phyloP scores from a whole-genome alignment of 2,888 invertebrate species.

The Lochmaea crataegi region DNA sequence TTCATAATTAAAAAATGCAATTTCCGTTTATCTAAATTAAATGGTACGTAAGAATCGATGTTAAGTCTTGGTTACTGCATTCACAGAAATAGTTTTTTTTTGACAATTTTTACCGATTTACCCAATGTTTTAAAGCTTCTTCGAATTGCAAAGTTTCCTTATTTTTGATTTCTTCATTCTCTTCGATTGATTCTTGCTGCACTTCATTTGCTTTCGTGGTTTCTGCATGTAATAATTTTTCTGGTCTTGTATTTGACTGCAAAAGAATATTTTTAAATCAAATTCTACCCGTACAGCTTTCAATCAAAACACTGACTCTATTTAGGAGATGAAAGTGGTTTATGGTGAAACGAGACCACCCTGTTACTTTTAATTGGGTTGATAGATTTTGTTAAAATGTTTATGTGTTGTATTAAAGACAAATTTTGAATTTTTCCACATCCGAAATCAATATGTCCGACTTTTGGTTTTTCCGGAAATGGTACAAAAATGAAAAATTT shows the following conservation, averaged over 20 bases:
- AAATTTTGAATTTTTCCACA: too few relatives aligned
- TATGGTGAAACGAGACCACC: too few relatives aligned
- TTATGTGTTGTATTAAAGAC: too few relatives aligned
- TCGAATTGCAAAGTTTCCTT: slow-evolving; percentile 69
- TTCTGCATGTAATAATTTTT: slow-evolving; percentile 50
- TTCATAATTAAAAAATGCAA: not conserved
- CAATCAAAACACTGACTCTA: too few relatives aligned
- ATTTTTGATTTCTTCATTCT: slow-evolving; percentile 53
- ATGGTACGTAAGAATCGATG: slow-evolving; percentile 17
- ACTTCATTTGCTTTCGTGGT: slow-evolving; percentile 46
- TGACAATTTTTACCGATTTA: slow-evolving; percentile 69
- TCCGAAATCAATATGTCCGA: too few relatives aligned
- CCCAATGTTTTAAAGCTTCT: slow-evolving; percentile 75
- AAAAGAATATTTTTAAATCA: not conserved
- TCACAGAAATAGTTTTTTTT: not conserved
- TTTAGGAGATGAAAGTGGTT: too few relatives aligned
- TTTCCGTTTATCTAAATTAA: slow-evolving; percentile 4
- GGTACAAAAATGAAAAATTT: too few relatives aligned
- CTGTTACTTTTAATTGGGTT: too few relatives aligned
- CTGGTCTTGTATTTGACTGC: slow-evolving; percentile 39
- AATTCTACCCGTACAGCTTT: too few relatives aligned
- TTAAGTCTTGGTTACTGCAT: slow-evolving; percentile 3
- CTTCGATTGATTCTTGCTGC: slow-evolving; percentile 52
- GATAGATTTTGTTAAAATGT: too few relatives aligned
- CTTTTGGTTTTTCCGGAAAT: too few relatives aligned